Percentiles rank a stretch among this genome's conserved stretches.
phyloP scores from a whole-genome alignment of 2,113 vertebrate species.

The Dasyornis broadbenti region DNA sequence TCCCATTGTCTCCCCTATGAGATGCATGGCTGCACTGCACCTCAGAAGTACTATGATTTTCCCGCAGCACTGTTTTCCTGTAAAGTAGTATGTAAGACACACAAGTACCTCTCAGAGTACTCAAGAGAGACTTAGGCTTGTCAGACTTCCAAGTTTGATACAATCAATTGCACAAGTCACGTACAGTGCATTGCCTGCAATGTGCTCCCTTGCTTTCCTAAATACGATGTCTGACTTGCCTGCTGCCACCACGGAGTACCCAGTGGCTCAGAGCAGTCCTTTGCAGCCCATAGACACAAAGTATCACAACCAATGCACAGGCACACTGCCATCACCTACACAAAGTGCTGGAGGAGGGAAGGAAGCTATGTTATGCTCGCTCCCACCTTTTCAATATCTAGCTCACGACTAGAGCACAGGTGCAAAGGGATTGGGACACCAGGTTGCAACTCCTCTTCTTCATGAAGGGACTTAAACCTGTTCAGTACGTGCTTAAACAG shows the following conservation, averaged over 20 bases:
- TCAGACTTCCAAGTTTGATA: not conserved
- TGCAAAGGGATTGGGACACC: not conserved
- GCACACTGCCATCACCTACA: not conserved
- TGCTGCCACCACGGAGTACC: not conserved
- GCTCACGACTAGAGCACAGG: not conserved
- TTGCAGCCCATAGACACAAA: not conserved
- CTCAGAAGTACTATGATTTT: not conserved
- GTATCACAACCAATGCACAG: not conserved
- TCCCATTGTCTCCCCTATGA: not conserved
- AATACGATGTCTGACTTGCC: not conserved
- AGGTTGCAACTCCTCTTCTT: not conserved
- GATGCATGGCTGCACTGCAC: too few relatives aligned
- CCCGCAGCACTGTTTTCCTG: not conserved
- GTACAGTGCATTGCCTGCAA: not conserved
- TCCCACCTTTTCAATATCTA: not conserved
- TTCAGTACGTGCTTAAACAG: not conserved
- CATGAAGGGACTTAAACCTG: not conserved
- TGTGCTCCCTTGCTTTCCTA: not conserved
- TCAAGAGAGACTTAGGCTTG: not conserved
- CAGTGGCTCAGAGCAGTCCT: not conserved
- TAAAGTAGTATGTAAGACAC: not conserved
- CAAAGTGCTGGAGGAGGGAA: not conserved
- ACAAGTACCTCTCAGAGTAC: not conserved
- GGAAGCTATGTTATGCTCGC: not conserved
- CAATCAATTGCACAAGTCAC: not conserved